Conservation (phyloP, 2,113 vertebrate species). For the Tonatia bakeri region DNA sequence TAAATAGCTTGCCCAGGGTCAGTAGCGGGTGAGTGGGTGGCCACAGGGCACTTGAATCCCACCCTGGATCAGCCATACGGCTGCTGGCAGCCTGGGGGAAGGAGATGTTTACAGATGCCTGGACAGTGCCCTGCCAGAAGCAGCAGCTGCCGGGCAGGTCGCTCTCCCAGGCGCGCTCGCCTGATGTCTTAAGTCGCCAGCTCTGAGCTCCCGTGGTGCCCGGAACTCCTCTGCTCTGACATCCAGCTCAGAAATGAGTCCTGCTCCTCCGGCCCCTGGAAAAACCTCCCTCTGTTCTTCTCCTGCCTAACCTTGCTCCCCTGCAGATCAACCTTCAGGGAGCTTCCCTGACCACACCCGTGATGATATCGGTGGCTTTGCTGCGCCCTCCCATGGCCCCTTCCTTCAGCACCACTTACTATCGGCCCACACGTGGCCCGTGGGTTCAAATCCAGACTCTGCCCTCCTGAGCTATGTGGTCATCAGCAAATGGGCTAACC, state of each 20-base stretch:
- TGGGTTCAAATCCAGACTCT: neutral
- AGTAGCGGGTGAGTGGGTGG: neutral
- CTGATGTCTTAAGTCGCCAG: accelerated
- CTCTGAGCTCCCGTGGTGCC: accelerated
- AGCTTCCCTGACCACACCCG: neutral
- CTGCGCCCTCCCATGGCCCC: accelerated
- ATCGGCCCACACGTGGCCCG: accelerated
- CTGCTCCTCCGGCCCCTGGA: accelerated
- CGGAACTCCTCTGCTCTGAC: neutral
- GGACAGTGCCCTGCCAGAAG: accelerated
- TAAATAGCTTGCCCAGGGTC: neutral
- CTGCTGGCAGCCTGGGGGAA: neutral
- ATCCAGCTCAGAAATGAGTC: accelerated
- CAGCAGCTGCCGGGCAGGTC: neutral
- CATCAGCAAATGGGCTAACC: too few relatives aligned
- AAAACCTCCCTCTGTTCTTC: too few relatives aligned
- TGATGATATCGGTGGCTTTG: accelerated
- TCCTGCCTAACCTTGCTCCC: neutral
- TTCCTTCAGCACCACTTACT: neutral
- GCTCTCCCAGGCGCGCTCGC: too few relatives aligned
- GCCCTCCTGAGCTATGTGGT: neutral
- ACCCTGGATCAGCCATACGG: neutral
- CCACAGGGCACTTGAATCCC: neutral
- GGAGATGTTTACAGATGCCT: accelerated
- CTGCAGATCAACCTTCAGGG: neutral